phyloP scores from a whole-genome alignment of 2,797 vertebrate genomes.

The Nannoperca obscura region DNA sequence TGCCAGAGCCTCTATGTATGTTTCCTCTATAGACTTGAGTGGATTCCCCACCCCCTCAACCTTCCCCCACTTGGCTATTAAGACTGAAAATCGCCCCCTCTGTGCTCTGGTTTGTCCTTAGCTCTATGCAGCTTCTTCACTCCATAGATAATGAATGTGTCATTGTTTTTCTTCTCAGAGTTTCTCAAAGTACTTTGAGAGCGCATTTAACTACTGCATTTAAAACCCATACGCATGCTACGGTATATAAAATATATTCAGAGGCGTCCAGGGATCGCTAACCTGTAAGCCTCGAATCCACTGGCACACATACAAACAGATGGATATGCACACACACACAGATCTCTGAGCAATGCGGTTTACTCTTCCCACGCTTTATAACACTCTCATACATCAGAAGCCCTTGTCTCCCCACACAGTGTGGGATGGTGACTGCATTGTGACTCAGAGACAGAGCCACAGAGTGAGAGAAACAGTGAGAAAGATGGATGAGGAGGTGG shows the following conservation, averaged over 20 bases:
- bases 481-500: constrained; percentile 58
- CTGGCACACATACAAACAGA: constrained; percentile 48
- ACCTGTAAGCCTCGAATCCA: constrained; percentile 54
- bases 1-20: constrained; percentile 46
- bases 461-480: constrained; percentile 52
- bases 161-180: constrained; percentile 57
- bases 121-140: constrained; percentile 50
- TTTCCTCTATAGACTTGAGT: constrained; percentile 66
- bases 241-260: constrained; percentile 63
- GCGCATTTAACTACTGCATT: constrained; percentile 59
- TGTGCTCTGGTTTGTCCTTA: constrained; percentile 57
- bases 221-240: constrained; percentile 51
- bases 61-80: constrained; percentile 51
- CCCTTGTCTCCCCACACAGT: constrained; percentile 82
- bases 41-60: constrained; percentile 60
- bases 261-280: constrained; percentile 64
- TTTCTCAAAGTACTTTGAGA: constrained; percentile 61
- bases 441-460: constrained; percentile 78
- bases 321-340: constrained; percentile 22
- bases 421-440: constrained; percentile 82
- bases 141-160: constrained; percentile 55
- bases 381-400: constrained; percentile 80
- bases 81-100: constrained; percentile 64
- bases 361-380: constrained; percentile 78
- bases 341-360: constrained; percentile 73